A percentile compares a stretch with the other conserved stretches of the same genome.
phyloP scores from a whole-genome alignment of 92 coral and sea anemone species.

The Zoanthus sansibaricus region DNA sequence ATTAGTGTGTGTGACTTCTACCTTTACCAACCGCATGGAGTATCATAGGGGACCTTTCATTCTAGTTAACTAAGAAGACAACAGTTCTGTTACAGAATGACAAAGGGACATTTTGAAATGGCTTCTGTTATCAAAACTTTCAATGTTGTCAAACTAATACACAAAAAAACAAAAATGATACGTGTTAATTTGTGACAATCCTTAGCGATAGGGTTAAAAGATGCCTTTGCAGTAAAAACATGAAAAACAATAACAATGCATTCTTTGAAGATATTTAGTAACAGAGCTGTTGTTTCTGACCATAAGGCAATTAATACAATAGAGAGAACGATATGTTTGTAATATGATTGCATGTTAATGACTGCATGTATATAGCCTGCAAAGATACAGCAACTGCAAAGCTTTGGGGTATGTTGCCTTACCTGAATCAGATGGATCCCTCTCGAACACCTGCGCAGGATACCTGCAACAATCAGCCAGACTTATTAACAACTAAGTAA shows the following conservation, averaged over 20 bases:
- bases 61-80: background rate
- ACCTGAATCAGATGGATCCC: conserved; percentile 94
- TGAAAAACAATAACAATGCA: background rate
- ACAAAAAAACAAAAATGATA: background rate
- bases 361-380: conserved; percentile 13
- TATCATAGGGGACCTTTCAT: background rate
- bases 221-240: background rate
- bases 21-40: conserved; percentile 34
- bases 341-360: conserved; percentile 29
- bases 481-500: background rate
- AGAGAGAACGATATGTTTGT: background rate
- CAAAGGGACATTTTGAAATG: background rate
- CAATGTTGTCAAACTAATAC: background rate
- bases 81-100: conserved; percentile 19
- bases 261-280: background rate
- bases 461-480: conserved; percentile 73
- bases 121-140: background rate
- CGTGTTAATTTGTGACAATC: background rate
- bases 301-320: conserved; percentile 25
- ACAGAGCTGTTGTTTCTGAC: conserved; percentile 31
- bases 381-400: background rate
- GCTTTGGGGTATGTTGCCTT: conserved; percentile 46
- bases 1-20: conserved; percentile 36
- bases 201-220: background rate
- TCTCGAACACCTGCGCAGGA: conserved; percentile 97